Evolutionary conservation across 2,888 invertebrate species (phyloP).

Genomic region (Xestia ashworthii): DNA sequence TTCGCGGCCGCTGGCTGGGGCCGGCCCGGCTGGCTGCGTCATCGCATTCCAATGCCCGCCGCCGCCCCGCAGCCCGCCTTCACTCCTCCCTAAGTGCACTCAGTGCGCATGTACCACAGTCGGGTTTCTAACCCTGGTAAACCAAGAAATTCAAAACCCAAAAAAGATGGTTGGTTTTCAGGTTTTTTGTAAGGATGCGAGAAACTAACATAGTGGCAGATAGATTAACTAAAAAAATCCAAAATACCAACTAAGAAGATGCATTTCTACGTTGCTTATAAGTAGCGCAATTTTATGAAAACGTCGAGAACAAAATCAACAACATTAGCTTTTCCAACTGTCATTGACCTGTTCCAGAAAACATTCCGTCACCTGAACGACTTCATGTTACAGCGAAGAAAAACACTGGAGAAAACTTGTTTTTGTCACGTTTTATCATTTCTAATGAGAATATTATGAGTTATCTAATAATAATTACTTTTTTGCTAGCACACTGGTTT

Average conservation of each 20-base stretch:
- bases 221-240: not conserved
- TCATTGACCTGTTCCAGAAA: not conserved
- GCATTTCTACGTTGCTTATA: not conserved
- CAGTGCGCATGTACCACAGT: constrained; percentile 89
- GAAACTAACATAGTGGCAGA: not conserved
- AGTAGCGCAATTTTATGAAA: constrained; percentile 5
- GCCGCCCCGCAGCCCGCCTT: constrained; percentile 74
- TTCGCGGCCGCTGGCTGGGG: constrained; percentile 80
- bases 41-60: constrained; percentile 87
- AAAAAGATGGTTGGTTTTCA: constrained; percentile 29
- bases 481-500: not conserved
- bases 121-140: constrained; percentile 75
- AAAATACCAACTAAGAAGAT: not conserved
- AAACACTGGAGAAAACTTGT: not conserved
- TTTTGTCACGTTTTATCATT: constrained; percentile 1
- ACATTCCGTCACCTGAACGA: not conserved
- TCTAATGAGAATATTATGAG: constrained; percentile 2
- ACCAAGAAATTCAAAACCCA: constrained; percentile 21
- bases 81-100: constrained; percentile 73
- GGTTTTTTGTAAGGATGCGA: not conserved
- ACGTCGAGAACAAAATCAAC: not conserved
- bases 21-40: constrained; percentile 85
- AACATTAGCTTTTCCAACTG: constrained; percentile 6
- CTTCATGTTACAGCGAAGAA: not conserved
- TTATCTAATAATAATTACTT: not conserved